A percentile compares a stretch with the other conserved stretches of the same genome.
Conservation (phyloP, 2,113 vertebrate genomes). For the Mormyrus lacerda region DNA sequence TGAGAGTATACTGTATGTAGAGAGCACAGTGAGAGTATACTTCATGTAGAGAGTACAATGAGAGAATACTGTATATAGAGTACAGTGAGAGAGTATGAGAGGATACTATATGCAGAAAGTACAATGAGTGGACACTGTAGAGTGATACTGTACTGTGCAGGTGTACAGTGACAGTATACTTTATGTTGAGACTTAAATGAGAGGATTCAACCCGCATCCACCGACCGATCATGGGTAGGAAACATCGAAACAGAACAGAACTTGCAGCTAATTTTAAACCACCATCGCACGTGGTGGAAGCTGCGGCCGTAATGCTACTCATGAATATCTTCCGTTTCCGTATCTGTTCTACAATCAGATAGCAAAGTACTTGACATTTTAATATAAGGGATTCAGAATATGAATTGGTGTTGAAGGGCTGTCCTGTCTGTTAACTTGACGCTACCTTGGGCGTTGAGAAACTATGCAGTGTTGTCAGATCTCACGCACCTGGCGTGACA, state of each 20-base stretch:
- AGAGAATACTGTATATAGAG: too few relatives aligned
- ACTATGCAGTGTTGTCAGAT: not conserved
- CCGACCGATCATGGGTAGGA: not conserved
- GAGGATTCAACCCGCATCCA: not conserved
- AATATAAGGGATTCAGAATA: not conserved
- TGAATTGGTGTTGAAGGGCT: not conserved
- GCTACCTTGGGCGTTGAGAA: not conserved
- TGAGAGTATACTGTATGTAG: not conserved
- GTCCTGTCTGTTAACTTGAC: not conserved
- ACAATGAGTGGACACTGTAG: too few relatives aligned
- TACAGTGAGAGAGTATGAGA: not conserved
- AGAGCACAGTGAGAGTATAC: too few relatives aligned
- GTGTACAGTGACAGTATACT: too few relatives aligned
- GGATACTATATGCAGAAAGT: not conserved
- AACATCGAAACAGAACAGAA: not conserved
- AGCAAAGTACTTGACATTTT: not conserved
- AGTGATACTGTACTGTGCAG: too few relatives aligned
- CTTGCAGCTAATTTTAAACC: not conserved
- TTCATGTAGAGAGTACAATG: too few relatives aligned
- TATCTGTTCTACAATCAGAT: not conserved
- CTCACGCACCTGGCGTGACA: too few relatives aligned
- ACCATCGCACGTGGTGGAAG: not conserved
- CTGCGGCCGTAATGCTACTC: not conserved
- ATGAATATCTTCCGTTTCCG: not conserved
- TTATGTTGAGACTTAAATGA: too few relatives aligned